Base-by-base conservation (phyloP, 2,888 invertebrate species). In the Agonopterix alstromeriana region DNA sequence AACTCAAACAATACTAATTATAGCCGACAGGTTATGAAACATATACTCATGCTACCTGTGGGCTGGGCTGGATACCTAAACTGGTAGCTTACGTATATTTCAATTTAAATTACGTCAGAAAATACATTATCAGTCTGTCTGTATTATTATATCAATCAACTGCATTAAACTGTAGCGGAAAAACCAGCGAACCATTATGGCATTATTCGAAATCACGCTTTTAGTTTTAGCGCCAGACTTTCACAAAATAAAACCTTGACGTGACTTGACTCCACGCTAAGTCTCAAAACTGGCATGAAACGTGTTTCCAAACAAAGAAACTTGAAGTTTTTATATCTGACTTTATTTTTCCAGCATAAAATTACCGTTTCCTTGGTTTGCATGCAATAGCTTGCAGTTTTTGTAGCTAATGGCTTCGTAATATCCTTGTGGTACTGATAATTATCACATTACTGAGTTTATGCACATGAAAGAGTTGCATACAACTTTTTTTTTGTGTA, bases 361-460 rank as follows among this genome's bases (percentile, higher is more conserved):
- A 55, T 53, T 54, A 52, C 48, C 44, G 36, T 35, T 51, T 53
- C 52, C 49, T 48, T 50, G 27, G 50, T 51, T 48, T 54, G 52
- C 58, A 52, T 59, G 57, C 56, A 55, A 56, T 51, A 52, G 52
- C 53, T 53, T 52, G 57, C 53, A 38, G 38, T 63, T 66, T 70
- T 71, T 63, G 63, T 56, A 63, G 64, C 58, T 70, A 77, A 80
- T 74, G 64, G 65, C 61, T 72, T 72, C 67, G 69, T 75, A 74
- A 77, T 74, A 70, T 67, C 54, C 63, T 53, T 56, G 52, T 51
- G 36, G 62, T 57, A 60, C 59, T 55, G 69, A 74, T 75, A 42
- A 70, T 70, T 72, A 74, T 73, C 70, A 67, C 63, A 66, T 71
- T 70, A 43, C 17, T 10, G 11, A 41, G 35, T 40, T 48, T 42